Evolutionary conservation across 2,888 invertebrate genomes (phyloP), one percentile per base, ranked within the genome.

Genomic region (Patella pellucida): DNA sequence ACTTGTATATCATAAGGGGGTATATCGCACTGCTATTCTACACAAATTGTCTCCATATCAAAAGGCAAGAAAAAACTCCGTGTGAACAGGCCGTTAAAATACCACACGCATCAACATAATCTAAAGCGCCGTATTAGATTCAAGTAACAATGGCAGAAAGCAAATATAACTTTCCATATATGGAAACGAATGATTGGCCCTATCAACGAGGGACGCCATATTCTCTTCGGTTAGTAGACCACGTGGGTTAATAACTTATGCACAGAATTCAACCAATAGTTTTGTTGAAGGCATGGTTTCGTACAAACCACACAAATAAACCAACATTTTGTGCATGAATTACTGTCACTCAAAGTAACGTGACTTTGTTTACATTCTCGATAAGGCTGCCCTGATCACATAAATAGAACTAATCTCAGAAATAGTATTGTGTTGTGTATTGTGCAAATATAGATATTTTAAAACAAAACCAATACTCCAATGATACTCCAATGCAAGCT

Each of bases 161-260:
- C 72, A 76, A 72, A 72, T 72, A 76, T 62, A 69, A 69, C 72
- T 72, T 73, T 23, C 73, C 73, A 73, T 72, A 76, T 73, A 76
- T 68, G 76, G 73, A 74, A 74, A 69, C 76, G 76, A 76, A 73
- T 76, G 74, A 76, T 76, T 76, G 71, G 73, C 67, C 71, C 73
- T 76, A 76, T 76, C 76, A 73, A 71, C 76, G 74, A 76, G 62
- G 23, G 62, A 62, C 62, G 62, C 62, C 62, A 62, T 62, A 23
- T 62, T 62, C 62, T 19, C 62, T 62, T 62, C 62, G 12, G 23
- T 62, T 19, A 15, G 31, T 50, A 52, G 54, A 68, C 74, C 76
- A 76, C 76, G 76, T 76, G 76, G 52, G 67, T 41, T 76, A 51
- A 73, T 73, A 74, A 54, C 15, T 23, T 68, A 76, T 76, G 73